phyloP scores from a whole-genome alignment of 1,140 invertebrate species.

The Drosophila asahinai region DNA sequence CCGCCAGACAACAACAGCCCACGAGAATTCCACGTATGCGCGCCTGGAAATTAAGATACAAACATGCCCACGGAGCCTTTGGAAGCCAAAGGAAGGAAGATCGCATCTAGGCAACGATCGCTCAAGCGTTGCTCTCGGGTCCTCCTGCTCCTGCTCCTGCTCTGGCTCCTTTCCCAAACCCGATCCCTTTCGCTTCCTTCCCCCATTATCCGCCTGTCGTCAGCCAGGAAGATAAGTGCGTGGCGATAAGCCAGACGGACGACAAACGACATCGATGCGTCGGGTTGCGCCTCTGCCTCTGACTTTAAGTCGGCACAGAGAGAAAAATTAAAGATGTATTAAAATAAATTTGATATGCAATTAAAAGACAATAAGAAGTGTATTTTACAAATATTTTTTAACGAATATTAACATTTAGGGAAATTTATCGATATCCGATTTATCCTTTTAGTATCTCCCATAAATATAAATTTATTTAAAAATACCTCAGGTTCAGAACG shows the following conservation, averaged over 20 bases:
- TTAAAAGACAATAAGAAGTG: not conserved
- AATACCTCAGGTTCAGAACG: accelerated
- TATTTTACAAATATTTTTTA: too few species aligned
- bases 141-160: conserved; percentile 15
- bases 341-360: too few species aligned
- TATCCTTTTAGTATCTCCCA: too few species aligned
- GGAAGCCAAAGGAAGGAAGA: conserved; percentile 58
- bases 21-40: conserved; percentile 78
- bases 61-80: conserved; percentile 75
- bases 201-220: conserved; percentile 45
- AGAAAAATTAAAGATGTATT: not conserved
- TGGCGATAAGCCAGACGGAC: conserved; percentile 78
- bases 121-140: conserved; percentile 60
- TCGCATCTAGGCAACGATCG: conserved; percentile 66
- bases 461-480: too few species aligned
- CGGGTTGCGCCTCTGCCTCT: conserved; percentile 68
- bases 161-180: conserved; percentile 1
- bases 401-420: too few species aligned
- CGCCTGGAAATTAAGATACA: conserved; percentile 81
- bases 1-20: conserved; percentile 42
- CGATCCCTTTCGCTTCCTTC: conserved; percentile 15
- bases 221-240: conserved; percentile 71
- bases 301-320: conserved; percentile 6
- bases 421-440: too few species aligned
- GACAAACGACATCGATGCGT: conserved; percentile 75